Base-by-base conservation (phyloP, 2,888 invertebrate genomes). In the Scaeva pyrastri region DNA sequence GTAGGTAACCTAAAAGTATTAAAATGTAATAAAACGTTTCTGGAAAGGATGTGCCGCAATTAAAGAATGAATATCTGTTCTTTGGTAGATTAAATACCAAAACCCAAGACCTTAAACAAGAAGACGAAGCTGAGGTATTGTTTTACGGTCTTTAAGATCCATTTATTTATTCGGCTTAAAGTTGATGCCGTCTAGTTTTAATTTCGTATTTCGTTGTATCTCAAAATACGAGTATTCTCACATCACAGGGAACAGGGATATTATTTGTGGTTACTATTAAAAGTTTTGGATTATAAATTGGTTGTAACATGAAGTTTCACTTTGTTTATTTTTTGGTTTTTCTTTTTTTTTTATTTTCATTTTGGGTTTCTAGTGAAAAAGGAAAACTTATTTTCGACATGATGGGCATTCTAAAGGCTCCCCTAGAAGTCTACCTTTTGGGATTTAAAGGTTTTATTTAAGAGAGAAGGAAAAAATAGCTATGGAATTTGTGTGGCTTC, bases 11-110 rank as follows among this genome's bases (percentile, higher is more conserved):
- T 60, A 60, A 45, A 41, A 45, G 68, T 56, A 60, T 52, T 74
- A 60, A 74, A 60, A 74, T 48, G 36, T 68, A 80, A 73, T 66
- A 62, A 80, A 39, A 45, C 55, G 45, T 14, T 60, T 62, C 36
- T 64, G 55, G 36, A 64, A 36, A 55, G 43, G 45, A 72, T 62
- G 45, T 50, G 16, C 36, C 7, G 55, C 41, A 41, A 26, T 72
- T 64, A 55, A 26, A 43, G 14, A 31, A 55, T 31, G 43, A 45
- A 62, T 55, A 52, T 21, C 36, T 68, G 12, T 36, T 66, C 14
- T 14, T n/a, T n/a, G n/a, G 48, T 12, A 43, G 19, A 31, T 31
- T 5, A 31, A 31, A 31, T 7, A 31, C 31, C 31, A 31, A 31
- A 31, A 31, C 31, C 31, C 6, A 31, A 31, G 31, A n/a, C n/a